Percentiles rank a stretch among this genome's conserved stretches.
Conservation (phyloP, 2,113 vertebrate species). For the Oreotrochilus melanogaster region DNA sequence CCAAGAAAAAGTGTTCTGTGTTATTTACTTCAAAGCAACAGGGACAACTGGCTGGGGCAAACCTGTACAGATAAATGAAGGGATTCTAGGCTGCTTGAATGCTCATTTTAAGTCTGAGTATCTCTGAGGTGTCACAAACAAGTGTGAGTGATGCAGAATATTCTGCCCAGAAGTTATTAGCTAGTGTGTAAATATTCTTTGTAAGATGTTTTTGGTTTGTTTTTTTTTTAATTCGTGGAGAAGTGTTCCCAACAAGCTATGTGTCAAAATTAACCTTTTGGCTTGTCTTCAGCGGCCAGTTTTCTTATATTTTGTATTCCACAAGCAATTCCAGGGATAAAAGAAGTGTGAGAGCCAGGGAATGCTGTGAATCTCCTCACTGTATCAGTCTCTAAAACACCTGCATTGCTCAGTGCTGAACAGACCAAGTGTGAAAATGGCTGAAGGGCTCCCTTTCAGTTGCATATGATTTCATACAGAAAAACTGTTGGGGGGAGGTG, state of each 20-base stretch:
- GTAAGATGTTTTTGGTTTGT: not conserved
- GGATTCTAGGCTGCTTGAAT: not conserved
- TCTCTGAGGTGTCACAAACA: not conserved
- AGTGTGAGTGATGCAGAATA: not conserved
- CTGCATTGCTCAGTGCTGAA: slow-evolving; percentile 2
- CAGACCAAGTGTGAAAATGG: not conserved
- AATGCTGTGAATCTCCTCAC: slow-evolving; percentile 52
- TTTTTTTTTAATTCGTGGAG: not conserved
- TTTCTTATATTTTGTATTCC: not conserved
- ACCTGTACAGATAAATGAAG: not conserved
- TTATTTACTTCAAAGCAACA: not conserved
- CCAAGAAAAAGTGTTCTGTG: not conserved
- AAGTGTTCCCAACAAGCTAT: not conserved
- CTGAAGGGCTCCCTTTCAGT: not conserved
- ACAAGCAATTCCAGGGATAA: not conserved
- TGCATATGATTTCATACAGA: not conserved
- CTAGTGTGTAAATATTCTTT: not conserved
- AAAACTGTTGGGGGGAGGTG: not conserved
- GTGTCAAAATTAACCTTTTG: not conserved
- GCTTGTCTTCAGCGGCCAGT: not conserved
- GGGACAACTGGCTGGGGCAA: not conserved
- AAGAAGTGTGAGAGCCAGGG: slow-evolving; percentile 27
- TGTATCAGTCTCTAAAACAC: slow-evolving; percentile 47
- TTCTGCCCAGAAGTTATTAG: not conserved
- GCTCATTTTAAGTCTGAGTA: not conserved